Conservation (phyloP, 2,113 vertebrate genomes). For the Rhea americana region DNA sequence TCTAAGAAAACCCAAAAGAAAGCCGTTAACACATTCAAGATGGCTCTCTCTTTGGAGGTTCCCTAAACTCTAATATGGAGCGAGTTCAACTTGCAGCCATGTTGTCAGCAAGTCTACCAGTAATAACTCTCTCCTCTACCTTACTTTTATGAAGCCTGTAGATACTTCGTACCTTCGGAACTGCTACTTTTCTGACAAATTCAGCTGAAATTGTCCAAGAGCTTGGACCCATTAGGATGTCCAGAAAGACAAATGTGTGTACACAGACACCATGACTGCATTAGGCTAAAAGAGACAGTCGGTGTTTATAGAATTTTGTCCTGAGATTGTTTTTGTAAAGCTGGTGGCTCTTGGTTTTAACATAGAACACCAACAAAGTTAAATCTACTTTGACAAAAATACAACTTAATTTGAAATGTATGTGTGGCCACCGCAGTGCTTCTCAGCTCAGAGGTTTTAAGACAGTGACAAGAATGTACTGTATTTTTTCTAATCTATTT, state of each 20-base stretch:
- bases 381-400: background rate
- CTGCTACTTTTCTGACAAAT: background rate
- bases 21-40: background rate
- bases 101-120: background rate
- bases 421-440: background rate
- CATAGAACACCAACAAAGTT: background rate
- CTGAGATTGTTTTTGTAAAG: background rate
- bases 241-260: background rate
- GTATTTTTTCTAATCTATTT: constrained; percentile 51
- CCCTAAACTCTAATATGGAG: accelerated
- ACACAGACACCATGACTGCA: background rate
- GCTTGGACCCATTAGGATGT: background rate
- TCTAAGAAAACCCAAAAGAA: background rate
- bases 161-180: background rate
- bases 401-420: background rate
- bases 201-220: background rate
- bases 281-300: background rate
- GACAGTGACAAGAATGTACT: background rate
- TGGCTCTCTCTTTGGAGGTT: background rate
- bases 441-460: background rate
- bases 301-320: background rate
- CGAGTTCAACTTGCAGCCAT: background rate
- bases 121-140: background rate
- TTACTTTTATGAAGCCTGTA: background rate
- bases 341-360: background rate